phyloP scores from a whole-genome alignment of 2,113 vertebrate genomes.

The Reinhardtius hippoglossoides region DNA sequence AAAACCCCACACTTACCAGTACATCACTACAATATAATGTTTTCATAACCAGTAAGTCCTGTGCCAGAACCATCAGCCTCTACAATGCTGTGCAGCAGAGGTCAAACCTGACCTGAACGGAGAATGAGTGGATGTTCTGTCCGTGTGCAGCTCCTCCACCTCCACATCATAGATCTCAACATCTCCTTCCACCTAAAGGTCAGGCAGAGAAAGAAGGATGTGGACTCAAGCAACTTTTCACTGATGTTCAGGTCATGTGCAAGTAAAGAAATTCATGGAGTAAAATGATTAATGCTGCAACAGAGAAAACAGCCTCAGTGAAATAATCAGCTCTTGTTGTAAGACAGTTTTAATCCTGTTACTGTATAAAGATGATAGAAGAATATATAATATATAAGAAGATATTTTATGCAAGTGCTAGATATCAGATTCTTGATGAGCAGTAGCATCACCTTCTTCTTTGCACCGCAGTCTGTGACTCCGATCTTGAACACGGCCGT shows the following conservation, averaged over 20 bases:
- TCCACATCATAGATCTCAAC: conserved; percentile 68
- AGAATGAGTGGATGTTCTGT: conserved; percentile 6
- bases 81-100: neutral
- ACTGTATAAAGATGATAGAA: too few species aligned
- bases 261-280: too few species aligned
- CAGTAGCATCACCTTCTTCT: conserved; percentile 52
- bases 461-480: conserved; percentile 70
- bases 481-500: conserved; percentile 73
- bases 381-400: too few species aligned
- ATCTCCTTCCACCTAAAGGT: conserved; percentile 55
- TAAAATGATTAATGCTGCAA: too few species aligned
- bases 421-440: too few species aligned
- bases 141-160: conserved; percentile 45
- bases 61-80: too few species aligned
- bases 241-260: too few species aligned
- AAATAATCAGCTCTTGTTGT: too few species aligned
- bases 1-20: neutral
- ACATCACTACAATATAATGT: neutral
- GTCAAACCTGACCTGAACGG: conserved; percentile 52
- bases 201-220: neutral
- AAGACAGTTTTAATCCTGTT: too few species aligned
- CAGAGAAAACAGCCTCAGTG: too few species aligned
- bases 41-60: neutral
- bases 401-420: too few species aligned
- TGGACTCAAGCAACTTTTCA: neutral